Evolutionary conservation across 2,797 vertebrate genomes (phyloP), one percentile per base, ranked within the genome.

Genomic region (Glyptemys insculpta): DNA sequence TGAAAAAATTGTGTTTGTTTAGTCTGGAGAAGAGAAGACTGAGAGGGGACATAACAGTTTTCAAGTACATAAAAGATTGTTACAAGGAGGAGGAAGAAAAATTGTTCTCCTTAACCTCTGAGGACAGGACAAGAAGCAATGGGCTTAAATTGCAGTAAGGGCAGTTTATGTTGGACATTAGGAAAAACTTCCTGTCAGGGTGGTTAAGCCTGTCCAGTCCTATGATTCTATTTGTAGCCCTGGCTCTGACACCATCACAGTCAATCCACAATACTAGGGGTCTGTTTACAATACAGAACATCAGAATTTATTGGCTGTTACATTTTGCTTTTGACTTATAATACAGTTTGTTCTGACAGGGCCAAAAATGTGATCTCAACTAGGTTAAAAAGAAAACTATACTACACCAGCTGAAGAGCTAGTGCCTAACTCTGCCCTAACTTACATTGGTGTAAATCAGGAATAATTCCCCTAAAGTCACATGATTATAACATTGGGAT

Each of bases 351-450:
- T 86, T 49, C 83, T 95, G 44, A 56, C 37, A 87, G 87, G 65
- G 84, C 78, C 59, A 95, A 95, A 93, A 79, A 81, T 90, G 88
- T 57, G 9, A 50, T 94, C 78, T 84, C 84, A 94, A 88, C 81
- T 94, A 86, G 25, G 47, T 94, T 84, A 91, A 94, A 56, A 96
- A 85, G 82, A 92, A 90, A 91, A 87, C 10, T 53, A 76, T 89
- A 90, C 74, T 90, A 65, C 31, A 9, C 27, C 49, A 41, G 93
- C 78, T 92, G 82, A 65, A 59, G 91, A 96, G 87, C 90, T 0
- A 0, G 52, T 93, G 49, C 65, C 25, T 82, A 81, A 92, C 86
- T 65, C 56, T 84, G 50, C 84, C 87, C 54, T 90, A 80, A 84
- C 79, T 89, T 93, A 68, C 54, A 57, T 90, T 91, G 81, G 23